Evolutionary conservation across 2,113 vertebrate genomes (phyloP), one percentile per base, ranked within the genome.

Genomic region (Symphodus melops): DNA sequence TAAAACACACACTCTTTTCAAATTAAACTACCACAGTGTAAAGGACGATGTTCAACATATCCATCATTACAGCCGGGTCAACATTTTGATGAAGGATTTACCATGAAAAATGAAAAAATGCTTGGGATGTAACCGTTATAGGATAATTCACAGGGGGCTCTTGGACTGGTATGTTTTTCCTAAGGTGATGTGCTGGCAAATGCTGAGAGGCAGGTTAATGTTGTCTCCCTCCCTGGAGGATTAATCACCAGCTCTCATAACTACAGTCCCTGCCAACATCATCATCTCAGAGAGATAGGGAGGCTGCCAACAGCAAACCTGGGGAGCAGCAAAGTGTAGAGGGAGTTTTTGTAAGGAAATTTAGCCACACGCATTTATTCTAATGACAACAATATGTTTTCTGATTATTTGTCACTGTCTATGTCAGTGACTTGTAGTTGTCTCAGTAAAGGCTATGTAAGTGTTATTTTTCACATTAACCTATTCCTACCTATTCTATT

Each of bases 181-280:
- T 21, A 21, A 77, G 80, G 71, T 66, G 75, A 87, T 84, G 52
- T 54, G 74, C 64, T 86, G 75, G 79, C 82, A 88, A 86, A 86
- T 81, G 78, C 69, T 62, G 75, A 77, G 63, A 80, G 79, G 77
- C 79, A 89, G 87, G 82, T 88, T 91, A 90, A 92, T 91, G 82
- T 84, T 88, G 88, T 86, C 79, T 75, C 76, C 58, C 76, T 79
- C 75, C 82, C 76, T 20, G 14, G 63, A 68, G 88, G 73, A 90
- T 87, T 91, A 91, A 89, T 92, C 86, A 88, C 79, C 84, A 81
- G 75, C 72, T 86, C 60, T 88, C 85, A 81, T 79, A 90, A 88
- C 81, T 75, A 63, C 64, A 68, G 21, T 23, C 83, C 78, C 72
- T 82, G 88, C 89, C 91, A 90, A 90, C 84, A 86, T 84, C 83